Evolutionary conservation across 53 echinoderm and acorn worm genomes (phyloP).

Genomic region (Glandiceps talaboti): DNA sequence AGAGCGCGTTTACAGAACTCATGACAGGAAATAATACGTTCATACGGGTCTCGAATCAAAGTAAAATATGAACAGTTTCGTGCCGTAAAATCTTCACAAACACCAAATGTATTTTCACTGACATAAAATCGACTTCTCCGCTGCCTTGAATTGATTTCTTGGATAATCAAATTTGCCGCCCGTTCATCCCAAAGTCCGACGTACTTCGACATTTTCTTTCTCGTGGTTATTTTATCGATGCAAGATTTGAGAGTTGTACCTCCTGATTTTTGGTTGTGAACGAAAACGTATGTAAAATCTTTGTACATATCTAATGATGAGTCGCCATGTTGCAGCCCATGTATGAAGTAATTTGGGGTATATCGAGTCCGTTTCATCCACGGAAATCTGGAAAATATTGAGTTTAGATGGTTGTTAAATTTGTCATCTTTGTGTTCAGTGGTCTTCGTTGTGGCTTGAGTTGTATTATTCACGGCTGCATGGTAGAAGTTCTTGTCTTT

Average conservation of each 20-base stretch:
- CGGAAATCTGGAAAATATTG: neutral
- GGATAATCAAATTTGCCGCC: neutral
- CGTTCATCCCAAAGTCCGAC: constrained; percentile 19
- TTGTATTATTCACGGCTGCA: too few relatives aligned
- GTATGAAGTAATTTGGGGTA: neutral
- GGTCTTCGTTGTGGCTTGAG: too few relatives aligned
- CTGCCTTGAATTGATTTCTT: neutral
- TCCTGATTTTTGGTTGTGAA: constrained; percentile 83
- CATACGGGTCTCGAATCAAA: constrained; percentile 69
- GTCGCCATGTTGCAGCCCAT: neutral
- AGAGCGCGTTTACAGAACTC: constrained; percentile 54
- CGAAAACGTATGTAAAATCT: constrained; percentile 21
- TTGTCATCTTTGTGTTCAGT: too few relatives aligned
- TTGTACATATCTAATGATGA: neutral
- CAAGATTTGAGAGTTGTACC: constrained; percentile 72
- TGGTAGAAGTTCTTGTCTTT: too few relatives aligned
- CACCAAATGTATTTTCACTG: constrained; percentile 66
- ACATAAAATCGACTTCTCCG: neutral
- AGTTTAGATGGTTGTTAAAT: too few relatives aligned
- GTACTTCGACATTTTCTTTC: neutral
- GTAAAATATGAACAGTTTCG: constrained; percentile 70
- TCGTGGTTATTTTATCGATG: constrained; percentile 20
- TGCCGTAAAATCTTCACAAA: constrained; percentile 37
- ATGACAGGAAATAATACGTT: constrained; percentile 57
- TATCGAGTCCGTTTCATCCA: neutral